phyloP scores from a whole-genome alignment of 2,888 invertebrate genomes.

The Trichopoda pennipes region DNA sequence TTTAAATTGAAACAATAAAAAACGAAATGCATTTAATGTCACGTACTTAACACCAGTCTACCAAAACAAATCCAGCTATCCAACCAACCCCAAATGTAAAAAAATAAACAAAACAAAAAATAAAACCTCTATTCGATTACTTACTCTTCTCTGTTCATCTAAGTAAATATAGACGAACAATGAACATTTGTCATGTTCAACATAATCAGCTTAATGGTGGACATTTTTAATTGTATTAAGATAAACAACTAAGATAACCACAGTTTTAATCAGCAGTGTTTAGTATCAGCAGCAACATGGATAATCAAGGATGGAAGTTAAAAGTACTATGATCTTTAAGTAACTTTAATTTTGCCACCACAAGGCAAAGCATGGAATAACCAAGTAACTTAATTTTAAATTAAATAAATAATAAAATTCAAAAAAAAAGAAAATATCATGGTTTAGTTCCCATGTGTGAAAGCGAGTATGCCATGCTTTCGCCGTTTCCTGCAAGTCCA shows the following conservation, averaged over 20 bases:
- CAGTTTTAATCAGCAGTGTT: slow-evolving; percentile 26
- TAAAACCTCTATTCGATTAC: slow-evolving; percentile 44
- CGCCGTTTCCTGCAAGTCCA: too few relatives aligned
- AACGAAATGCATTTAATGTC: slow-evolving; percentile 58
- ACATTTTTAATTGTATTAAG: slow-evolving; percentile 66
- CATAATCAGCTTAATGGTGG: slow-evolving; percentile 69
- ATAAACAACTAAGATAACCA: slow-evolving; percentile 41
- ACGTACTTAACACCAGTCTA: slow-evolving; percentile 66
- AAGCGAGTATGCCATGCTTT: not conserved
- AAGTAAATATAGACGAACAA: slow-evolving; percentile 61
- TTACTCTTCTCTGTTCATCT: slow-evolving; percentile 54
- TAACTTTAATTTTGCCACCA: too few relatives aligned
- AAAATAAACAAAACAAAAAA: slow-evolving; percentile 48
- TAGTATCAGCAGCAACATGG: slow-evolving; percentile 33
- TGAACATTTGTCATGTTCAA: slow-evolving; percentile 66
- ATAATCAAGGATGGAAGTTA: slow-evolving; percentile 53
- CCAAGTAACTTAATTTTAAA: too few relatives aligned
- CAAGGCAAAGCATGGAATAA: too few relatives aligned
- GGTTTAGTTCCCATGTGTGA: too few relatives aligned
- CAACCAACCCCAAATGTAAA: slow-evolving; percentile 51
- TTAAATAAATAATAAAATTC: slow-evolving; percentile 5
- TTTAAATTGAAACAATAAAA: slow-evolving; percentile 68
- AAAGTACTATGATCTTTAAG: slow-evolving; percentile 24
- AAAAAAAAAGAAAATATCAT: slow-evolving; percentile 16
- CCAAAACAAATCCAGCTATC: slow-evolving; percentile 56